Evolutionary conservation across 2,113 vertebrate species (phyloP), one percentile per base, ranked within the genome.

Genomic region (Stigmatopora nigra): DNA sequence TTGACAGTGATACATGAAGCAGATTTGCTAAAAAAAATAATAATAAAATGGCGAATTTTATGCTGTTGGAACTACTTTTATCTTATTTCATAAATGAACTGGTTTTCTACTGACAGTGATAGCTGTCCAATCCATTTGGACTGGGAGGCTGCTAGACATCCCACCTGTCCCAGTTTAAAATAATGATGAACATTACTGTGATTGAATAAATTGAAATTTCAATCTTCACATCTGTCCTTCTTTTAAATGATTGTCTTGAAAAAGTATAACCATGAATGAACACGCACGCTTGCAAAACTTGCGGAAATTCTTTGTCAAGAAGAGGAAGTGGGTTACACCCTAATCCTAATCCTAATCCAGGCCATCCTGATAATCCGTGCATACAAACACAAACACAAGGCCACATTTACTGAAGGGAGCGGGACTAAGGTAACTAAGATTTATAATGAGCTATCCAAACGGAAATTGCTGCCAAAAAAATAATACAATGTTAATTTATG

Each of bases 281-380:
- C 35, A 56, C 61, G 59, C 10, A 48, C 15, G 41, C 44, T 59
- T 20, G 38, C 59, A 16, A 46, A 66, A 69, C 31, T 44, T 56
- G 57, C 68, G 72, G 55, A 64, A 77, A 65, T 69, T 82, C 78
- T 82, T 84, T 77, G 61, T 71, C 3, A 69, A 68, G 67, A 63
- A 68, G 67, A 61, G 65, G 70, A 87, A 86, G 77, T 86, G 78
- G 84, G 84, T 86, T 79, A 87, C 16, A 55, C 53, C 60, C 62
- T 82, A 87, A 88, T 87, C 85, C 80, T 61, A 61, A 61, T 44
- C 58, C 58, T 82, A 87, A 88, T 85, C 82, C 75, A 66, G 62
- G 68, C 49, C 22, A 44, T 73, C 47, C 61, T 77, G 70, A 67
- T 87, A 86, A 86, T 81, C 80, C 82, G 52, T 8, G 13, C 71